Base-by-base conservation (phyloP, 2,113 vertebrate genomes). In the human region DNA sequence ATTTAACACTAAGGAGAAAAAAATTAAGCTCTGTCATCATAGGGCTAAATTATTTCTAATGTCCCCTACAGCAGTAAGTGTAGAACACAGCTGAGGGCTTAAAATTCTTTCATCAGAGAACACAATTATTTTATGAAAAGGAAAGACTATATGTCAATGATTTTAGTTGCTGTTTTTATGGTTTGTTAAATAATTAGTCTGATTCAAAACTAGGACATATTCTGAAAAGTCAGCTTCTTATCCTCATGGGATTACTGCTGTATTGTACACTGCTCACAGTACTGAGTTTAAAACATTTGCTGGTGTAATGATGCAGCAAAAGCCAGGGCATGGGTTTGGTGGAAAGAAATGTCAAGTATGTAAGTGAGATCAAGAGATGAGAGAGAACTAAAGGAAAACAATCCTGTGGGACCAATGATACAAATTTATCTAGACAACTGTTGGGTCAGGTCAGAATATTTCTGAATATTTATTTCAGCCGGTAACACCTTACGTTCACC, bases 161-260 rank as follows among this genome's bases (percentile, higher is more conserved):
- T 72, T 59, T 72, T 13, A 66, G 23, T 64, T 89, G 16, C 16
- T 96, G 45, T 94, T 78, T 94, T 94, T 85, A 89, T 68, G 9
- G 6, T 32, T 81, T 75, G 16, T 61, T 90, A 89, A 96, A 78
- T 88, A 93, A 95, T 80, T 87, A 64, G 81, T 85, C 38, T 76
- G 22, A 85, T 76, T 96, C 32, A 80, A 38, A 50, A 89, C 61
- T 25, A 92, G 52, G 32, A 78, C 12, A 45, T 14, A 68, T 7
- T 91, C 61, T 82, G 68, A 70, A 93, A 87, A 68, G 30, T 80
- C 85, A 64, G 48, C 17, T 76, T 79, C 73, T 7, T 38, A 78
- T 9, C 11, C 27, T 43, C 22, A 2, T 6, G 14, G 16, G 57
- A 52, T 87, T 79, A 68, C 12, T 93, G 79, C 40, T 84, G 6